Evolutionary conservation across 2,888 invertebrate species (phyloP).

Genomic region (Agelastica alni): DNA sequence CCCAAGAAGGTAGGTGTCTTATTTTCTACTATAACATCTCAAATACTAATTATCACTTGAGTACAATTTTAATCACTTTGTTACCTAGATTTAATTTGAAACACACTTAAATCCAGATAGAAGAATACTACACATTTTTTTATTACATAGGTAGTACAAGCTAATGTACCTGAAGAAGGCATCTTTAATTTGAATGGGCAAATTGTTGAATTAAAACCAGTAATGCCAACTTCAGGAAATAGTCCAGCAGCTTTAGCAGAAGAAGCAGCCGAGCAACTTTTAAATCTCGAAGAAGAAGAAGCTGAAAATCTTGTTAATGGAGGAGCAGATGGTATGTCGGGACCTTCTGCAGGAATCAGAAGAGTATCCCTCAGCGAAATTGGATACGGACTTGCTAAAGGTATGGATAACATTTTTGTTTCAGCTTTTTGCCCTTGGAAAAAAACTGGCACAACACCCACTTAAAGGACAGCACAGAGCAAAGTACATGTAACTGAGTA

Average conservation of each 20-base stretch:
- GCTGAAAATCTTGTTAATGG: slow-evolving; percentile 18
- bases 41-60: too few relatives aligned
- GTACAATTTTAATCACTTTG: too few relatives aligned
- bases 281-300: slow-evolving; percentile 43
- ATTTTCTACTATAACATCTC: too few relatives aligned
- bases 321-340: background rate
- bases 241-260: slow-evolving; percentile 40
- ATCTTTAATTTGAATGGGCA: slow-evolving; percentile 59
- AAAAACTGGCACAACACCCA: too few relatives aligned
- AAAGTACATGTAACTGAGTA: too few relatives aligned
- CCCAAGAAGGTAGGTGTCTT: slow-evolving; percentile 13
- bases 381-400: slow-evolving; percentile 56
- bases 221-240: slow-evolving; percentile 8
- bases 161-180: slow-evolving; percentile 59
- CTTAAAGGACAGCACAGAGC: too few relatives aligned
- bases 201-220: slow-evolving; percentile 58
- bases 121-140: too few relatives aligned
- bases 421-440: too few relatives aligned
- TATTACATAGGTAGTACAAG: slow-evolving; percentile 25
- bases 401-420: too few relatives aligned
- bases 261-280: slow-evolving; percentile 48
- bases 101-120: too few relatives aligned
- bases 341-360: slow-evolving; percentile 23
- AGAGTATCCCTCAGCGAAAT: slow-evolving; percentile 56
- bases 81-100: too few relatives aligned